Evolutionary conservation across 2,888 invertebrate genomes (phyloP), one percentile per base, ranked within the genome.

Genomic region (Nowickia ferox): DNA sequence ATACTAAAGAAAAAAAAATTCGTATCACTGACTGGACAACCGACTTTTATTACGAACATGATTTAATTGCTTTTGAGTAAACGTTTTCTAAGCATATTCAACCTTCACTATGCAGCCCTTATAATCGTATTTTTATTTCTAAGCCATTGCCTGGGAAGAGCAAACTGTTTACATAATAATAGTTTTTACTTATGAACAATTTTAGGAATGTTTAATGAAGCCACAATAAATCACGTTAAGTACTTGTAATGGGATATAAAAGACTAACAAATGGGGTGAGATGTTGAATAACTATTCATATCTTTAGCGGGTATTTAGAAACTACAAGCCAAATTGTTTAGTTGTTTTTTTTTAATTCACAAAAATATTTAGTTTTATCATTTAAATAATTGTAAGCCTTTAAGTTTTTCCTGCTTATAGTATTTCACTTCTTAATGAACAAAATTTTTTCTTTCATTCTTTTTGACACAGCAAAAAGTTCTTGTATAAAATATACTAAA

Each of bases 201-300:
- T 84, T 83, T 48, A 19, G 89, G 90, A 91, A 91, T 91, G 89
- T 89, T 88, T 90, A 91, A 91, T 91, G 90, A 90, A 90, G 91
- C 91, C 91, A 90, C 91, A 83, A 91, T 91, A 91, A 91, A 91
- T 91, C 91, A 91, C 91, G 89, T 90, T 87, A 87, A 89, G 87
- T 88, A 84, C 74, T 38, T 53, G 55, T 55, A 40, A 55, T 15
- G 44, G 57, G 30, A 55, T 46, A 66, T 53, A 38, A 59, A 17
- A 42, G 17, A 10, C 17, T 11, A 40, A 30, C 9, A 38, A 61
- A 11, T 30, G 9, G n/a, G 0, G 6, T 15, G n/a, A 51, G 2
- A 17, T n/a, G 48, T 9, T 53, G 5, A n/a, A n/a, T n/a, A n/a
- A n/a, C n/a, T n/a, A n/a, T 30, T 30, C 6, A 5, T 6, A 30